Percentiles rank a stretch among this genome's conserved stretches.
phyloP scores from a whole-genome alignment of 2,797 vertebrate species.

The Leptodactylus fallax region DNA sequence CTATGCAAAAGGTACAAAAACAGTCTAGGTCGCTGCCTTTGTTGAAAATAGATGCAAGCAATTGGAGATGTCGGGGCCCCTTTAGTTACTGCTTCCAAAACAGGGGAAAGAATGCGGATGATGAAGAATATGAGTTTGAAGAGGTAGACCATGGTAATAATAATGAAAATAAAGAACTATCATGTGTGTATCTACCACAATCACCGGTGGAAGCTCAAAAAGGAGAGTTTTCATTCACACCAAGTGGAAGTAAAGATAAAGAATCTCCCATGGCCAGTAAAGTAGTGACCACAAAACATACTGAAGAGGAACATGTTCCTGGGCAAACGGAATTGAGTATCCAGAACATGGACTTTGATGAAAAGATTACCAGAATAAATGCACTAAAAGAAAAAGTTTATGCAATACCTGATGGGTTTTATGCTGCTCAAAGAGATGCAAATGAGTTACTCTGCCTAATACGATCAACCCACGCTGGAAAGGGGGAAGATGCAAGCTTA shows the following conservation, averaged over 20 bases:
- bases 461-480: slow-evolving; percentile 77
- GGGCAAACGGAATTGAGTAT: slow-evolving; percentile 70
- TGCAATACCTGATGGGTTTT: slow-evolving; percentile 87
- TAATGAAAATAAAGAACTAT: slow-evolving; percentile 67
- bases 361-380: slow-evolving; percentile 80
- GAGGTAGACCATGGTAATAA: slow-evolving; percentile 65
- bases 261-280: slow-evolving; percentile 67
- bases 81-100: slow-evolving; percentile 89
- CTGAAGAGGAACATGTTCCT: slow-evolving; percentile 70
- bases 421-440: slow-evolving; percentile 89
- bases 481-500: slow-evolving; percentile 73
- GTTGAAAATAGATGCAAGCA: slow-evolving; percentile 78
- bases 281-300: slow-evolving; percentile 70
- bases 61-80: slow-evolving; percentile 86
- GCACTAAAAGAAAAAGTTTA: slow-evolving; percentile 90
- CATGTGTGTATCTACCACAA: slow-evolving; percentile 71
- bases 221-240: slow-evolving; percentile 60
- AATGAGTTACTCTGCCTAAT: slow-evolving; percentile 87
- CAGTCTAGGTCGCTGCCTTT: slow-evolving; percentile 80
- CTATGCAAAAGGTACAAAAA: slow-evolving; percentile 83
- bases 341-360: slow-evolving; percentile 80
- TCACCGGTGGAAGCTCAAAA: slow-evolving; percentile 67
- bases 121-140: slow-evolving; percentile 81
- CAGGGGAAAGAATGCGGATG: slow-evolving; percentile 73
- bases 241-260: slow-evolving; percentile 67